Evolutionary conservation across 2,797 vertebrate species (phyloP), one percentile per base, ranked within the genome.

Genomic region (Taenioides sp.): DNA sequence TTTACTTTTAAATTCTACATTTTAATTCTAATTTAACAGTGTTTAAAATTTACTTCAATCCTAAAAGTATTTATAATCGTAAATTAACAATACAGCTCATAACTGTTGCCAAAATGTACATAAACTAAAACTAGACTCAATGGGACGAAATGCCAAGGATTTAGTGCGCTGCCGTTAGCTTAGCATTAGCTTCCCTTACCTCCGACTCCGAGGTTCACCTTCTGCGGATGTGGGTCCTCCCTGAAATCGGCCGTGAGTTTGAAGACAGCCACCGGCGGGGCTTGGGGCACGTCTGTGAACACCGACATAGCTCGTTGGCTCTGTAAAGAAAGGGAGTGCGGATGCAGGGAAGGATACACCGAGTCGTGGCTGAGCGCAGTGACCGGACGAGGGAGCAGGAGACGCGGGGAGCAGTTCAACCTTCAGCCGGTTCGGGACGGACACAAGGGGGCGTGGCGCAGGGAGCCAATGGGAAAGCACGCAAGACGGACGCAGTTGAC

Each of bases 151-250:
- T 62, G 60, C 60, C 60, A n/a, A 62, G 20, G 31, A 10, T 62
- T 37, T n/a, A 37, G 28, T 62, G 18, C 34, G 28, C 31, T 10
- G 7, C 18, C 9, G 9, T 37, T 62, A 62, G 37, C 63, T 72
- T 72, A 76, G 69, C 67, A 20, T 80, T 74, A 79, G 71, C 54
- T 2, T 25, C 77, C 65, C 90, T 95, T 91, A 98, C 97, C 97
- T 94, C 97, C 97, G 0, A 98, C 96, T 81, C 97, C 97, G 52
- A 99, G 89, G 71, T 98, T 99, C 93, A 99, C 96, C 91, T 98
- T 99, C 88, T 92, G 93, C 37, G 95, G 77, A 81, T 96, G 92
- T 20, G 80, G 55, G 80, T 99, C 97, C 67, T 95, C 95, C 25
- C 95, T 92, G 86, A 98, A 99, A 73, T 99, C 97, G 0, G 96